These are phyloP conservation scores for Tangara arthus DNA, from an alignment of 2,797 vertebrate genomes.

Conservation along the genomic window DNA sequence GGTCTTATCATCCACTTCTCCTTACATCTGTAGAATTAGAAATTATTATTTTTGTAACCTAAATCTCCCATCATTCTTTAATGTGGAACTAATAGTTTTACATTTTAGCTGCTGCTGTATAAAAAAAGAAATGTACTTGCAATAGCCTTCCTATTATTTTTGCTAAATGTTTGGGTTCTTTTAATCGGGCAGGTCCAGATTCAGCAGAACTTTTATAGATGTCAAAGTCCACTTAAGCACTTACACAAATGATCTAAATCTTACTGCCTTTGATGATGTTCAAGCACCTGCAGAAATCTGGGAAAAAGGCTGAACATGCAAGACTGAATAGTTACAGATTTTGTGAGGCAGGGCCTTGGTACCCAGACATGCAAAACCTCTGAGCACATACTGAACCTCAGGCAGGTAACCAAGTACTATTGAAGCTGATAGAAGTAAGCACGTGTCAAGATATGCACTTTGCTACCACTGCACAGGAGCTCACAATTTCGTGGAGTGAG, in stretches of 20 bases:
- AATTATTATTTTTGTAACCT: conserved; percentile 1
- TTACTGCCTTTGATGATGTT: background rate
- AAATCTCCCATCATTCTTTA: background rate
- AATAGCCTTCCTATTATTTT: background rate
- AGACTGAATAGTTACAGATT: background rate
- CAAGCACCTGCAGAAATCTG: background rate
- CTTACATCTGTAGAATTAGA: conserved; percentile 11
- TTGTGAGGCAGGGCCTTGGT: background rate
- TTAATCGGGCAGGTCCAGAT: background rate
- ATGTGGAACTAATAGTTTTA: background rate
- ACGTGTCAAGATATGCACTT: background rate
- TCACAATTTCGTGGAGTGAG: background rate
- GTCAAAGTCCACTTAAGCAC: background rate
- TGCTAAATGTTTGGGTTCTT: background rate
- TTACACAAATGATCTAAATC: background rate
- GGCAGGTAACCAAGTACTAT: background rate
- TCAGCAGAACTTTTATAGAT: background rate
- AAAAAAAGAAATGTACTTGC: background rate
- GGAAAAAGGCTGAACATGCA: background rate
- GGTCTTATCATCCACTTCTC: background rate
- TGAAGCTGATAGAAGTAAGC: background rate
- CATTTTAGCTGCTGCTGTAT: background rate
- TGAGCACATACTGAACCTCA: background rate
- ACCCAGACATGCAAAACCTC: background rate
- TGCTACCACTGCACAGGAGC: background rate